Percentiles rank a stretch among this genome's conserved stretches.
Evolutionary conservation across 2,888 invertebrate genomes (phyloP).

Genomic region (Agrochola circellaris): DNA sequence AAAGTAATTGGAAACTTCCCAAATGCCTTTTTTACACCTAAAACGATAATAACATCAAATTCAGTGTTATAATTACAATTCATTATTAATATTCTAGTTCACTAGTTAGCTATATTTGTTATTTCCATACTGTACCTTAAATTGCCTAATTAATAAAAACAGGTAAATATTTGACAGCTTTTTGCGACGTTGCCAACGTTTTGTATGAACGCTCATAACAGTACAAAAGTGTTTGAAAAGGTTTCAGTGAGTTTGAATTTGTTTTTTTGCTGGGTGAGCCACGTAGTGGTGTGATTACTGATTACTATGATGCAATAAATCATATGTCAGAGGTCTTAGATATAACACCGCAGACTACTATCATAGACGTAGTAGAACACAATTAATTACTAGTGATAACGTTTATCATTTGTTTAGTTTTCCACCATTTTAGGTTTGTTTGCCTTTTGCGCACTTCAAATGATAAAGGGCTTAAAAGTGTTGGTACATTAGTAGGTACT

Average conservation of each 20-base stretch:
- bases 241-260: background rate
- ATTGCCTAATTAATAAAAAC: too few species aligned
- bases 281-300: background rate
- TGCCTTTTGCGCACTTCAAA: slow-evolving; percentile 15
- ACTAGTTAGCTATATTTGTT: too few species aligned
- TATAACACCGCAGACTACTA: slow-evolving; percentile 3
- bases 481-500: too few species aligned
- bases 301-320: slow-evolving; percentile 45
- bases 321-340: slow-evolving; percentile 37
- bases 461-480: background rate
- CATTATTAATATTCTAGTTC: too few species aligned
- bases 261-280: background rate
- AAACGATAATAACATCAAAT: too few species aligned
- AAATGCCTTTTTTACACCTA: too few species aligned
- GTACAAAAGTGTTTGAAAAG: background rate
- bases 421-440: slow-evolving; percentile 11
- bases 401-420: slow-evolving; percentile 42
- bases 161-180: too few species aligned
- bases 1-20: too few species aligned
- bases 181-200: too few species aligned
- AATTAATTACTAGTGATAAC: slow-evolving; percentile 37
- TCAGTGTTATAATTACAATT: too few species aligned
- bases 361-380: slow-evolving; percentile 45
- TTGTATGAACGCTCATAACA: too few species aligned
- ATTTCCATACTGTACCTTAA: too few species aligned